Base-by-base conservation (phyloP, 2,797 vertebrate species). In the Lycodopsis pacificus region DNA sequence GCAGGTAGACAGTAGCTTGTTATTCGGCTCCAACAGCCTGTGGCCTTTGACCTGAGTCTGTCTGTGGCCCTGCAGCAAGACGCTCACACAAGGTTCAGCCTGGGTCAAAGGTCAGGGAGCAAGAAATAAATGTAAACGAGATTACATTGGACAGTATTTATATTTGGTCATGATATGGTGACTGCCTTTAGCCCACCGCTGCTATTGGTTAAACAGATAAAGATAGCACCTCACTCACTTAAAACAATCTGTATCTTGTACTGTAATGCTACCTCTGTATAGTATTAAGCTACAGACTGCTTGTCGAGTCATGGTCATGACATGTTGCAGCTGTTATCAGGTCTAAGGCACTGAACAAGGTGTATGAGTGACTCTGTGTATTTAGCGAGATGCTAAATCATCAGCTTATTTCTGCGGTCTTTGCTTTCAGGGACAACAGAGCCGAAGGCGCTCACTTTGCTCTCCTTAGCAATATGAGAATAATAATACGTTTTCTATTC, bases 1-100 rank as follows among this genome's bases (percentile, higher is more conserved):
- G 30, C 82, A 80, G 79, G 82, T 66, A 82, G 70, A 77, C 66
- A 51, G 72, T 22, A 78, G 82, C 88, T 91, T 86, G 88, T 93
- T 91, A 91, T 84, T 20, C 32, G 73, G 57, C 69, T 77, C 64
- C 53, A 58, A 62, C 89, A 80, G 83, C 53, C 7, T 38, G 36
- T 59, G 51, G 87, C 86, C 84, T 81, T 71, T 82, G 75, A 79
- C 77, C 62, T 2, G 9, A 38, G 62, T 62, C 56, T 67, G 53
- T 65, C 49, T 69, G 69, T 64, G 79, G 81, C 71, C 76, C 70
- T 22, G 64, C 73, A 70, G 56, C 48, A 17, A 49, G 57, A 32
- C 46, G 25, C 71, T 63, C 58, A 32, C 58, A 69, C 19, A 34
- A 40, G 44, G 57, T 44, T 42, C 38, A 44, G 38, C 54, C n/a